Evolutionary conservation across 2,888 invertebrate species (phyloP), one percentile per base, ranked within the genome.

Genomic region (Scelioninae gen. 2): DNA sequence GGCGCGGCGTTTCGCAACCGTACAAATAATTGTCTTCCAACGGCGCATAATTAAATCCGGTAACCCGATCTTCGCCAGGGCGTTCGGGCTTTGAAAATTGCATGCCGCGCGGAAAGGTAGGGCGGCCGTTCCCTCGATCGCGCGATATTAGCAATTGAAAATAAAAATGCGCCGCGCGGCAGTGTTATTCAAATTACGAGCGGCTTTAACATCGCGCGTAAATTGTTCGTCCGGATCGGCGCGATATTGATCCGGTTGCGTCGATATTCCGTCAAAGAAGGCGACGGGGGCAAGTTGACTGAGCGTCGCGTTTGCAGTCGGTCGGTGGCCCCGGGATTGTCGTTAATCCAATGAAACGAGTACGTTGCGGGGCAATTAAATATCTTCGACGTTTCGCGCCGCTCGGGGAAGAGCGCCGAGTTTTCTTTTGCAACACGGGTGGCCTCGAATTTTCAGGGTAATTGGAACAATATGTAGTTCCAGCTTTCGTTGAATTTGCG

Each of bases 131-230:
- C 52, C 35, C 16, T 46, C 13, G 48, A 55, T 69, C 15, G 4
- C n/a, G 35, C 33, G 65, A 67, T 65, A 67, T n/a, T 10, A 6
- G 41, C 65, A 61, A 72, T 72, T 60, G n/a, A n/a, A n/a, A n/a
- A 4, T 25, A 60, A 72, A 72, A 65, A 64, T 58, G 58, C 52
- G 15, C 43, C n/a, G 13, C 13, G 31, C 33, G 53, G 39, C 46
- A 25, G 58, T 63, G 52, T 45, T 58, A 67, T 67, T 67, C 48
- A 61, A 67, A 67, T 67, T 61, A 35, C 41, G n/a, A n/a, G 7
- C 35, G 41, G 19, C 41, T 43, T 63, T 63, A 41, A 31, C 53
- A 63, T 63, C 70, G 15, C 70, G 15, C 55, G 57, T 52, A 53
- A 71, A 60, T 53, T 72, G 48, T 72, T 52, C 60, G 53, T 53